Evolutionary conservation across 2,888 invertebrate species (phyloP), one percentile per base, ranked within the genome.

Genomic region (Maniola hyperantus): DNA sequence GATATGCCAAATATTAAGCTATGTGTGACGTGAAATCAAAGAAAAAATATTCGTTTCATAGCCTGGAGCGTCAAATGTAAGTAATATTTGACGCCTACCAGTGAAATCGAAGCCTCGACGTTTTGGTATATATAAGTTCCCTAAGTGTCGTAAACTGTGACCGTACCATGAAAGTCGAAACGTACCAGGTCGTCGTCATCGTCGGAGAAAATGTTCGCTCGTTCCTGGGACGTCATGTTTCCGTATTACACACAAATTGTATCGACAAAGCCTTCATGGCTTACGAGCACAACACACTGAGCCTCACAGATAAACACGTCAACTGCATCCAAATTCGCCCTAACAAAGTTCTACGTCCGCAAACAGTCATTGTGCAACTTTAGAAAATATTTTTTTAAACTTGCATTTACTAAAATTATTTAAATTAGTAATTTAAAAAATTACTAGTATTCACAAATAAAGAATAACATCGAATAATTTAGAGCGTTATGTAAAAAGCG

Each of bases 101-200:
- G 26, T 26, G 26, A 26, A 1, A 4, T 4, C 26, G 4, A 26
- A 26, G 26, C 4, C 26, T 26, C 26, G 4, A 26, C 26, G 26
- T 26, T 26, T 26, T 26, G n/a, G n/a, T n/a, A n/a, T n/a, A n/a
- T n/a, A n/a, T n/a, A n/a, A n/a, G 26, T 26, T 26, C 26, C 26
- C 26, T 4, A 26, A n/a, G n/a, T n/a, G n/a, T n/a, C n/a, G n/a
- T n/a, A n/a, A n/a, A n/a, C n/a, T n/a, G n/a, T n/a, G n/a, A 26
- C 26, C 26, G 26, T 26, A 26, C 26, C 26, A 4, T n/a, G n/a
- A n/a, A n/a, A n/a, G n/a, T n/a, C 70, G 69, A 70, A 64, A 73
- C 90, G 83, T 75, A 91, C 91, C 90, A 92, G 77, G 70, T 92
- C 91, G 80, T 92, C 91, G 74, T 91, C 90, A 71, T 90, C 89